These are phyloP conservation scores for Drosophila anomalipes DNA, from an alignment of 2,888 invertebrate genomes.

Conservation along the genomic window DNA sequence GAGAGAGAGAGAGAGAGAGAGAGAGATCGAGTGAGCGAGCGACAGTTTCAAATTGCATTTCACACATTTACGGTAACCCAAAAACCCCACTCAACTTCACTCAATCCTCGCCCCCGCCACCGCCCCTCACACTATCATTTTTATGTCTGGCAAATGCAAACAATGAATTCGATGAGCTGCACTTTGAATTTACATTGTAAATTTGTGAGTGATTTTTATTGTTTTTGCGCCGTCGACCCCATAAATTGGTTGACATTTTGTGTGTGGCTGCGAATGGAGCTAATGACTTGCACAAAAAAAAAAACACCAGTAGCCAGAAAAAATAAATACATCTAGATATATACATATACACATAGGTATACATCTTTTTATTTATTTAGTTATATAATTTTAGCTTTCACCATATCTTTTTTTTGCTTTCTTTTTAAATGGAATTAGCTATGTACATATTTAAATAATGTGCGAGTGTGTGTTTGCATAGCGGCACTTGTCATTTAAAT, in stretches of 20 bases:
- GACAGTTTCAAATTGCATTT: conserved; percentile 70
- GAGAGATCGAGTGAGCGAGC: conserved; percentile 13
- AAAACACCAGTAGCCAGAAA: neutral
- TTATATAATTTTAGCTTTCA: conserved; percentile 22
- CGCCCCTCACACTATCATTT: conserved; percentile 1
- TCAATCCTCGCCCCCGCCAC: neutral
- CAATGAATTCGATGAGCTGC: conserved; percentile 55
- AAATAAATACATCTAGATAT: neutral
- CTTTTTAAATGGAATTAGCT: conserved; percentile 29
- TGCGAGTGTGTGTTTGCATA: conserved; percentile 14
- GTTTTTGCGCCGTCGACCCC: conserved; percentile 36
- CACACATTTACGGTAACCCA: conserved; percentile 59
- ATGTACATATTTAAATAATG: conserved; percentile 32
- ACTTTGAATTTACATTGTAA: conserved; percentile 63
- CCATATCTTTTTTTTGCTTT: conserved; percentile 8
- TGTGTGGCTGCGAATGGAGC: conserved; percentile 36
- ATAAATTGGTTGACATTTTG: conserved; percentile 49
- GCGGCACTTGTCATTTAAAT: conserved; percentile 38
- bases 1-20: conserved; percentile 4
- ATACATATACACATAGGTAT: neutral
- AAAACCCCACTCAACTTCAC: neutral
- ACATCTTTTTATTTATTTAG: conserved; percentile 19
- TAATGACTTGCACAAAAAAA: conserved; percentile 51
- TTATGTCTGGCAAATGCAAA: conserved; percentile 42
- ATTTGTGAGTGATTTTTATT: conserved; percentile 68